These are phyloP conservation scores for Macropus fuliginosus DNA, from an alignment of 2,797 vertebrate species.

Conservation along the genomic window DNA sequence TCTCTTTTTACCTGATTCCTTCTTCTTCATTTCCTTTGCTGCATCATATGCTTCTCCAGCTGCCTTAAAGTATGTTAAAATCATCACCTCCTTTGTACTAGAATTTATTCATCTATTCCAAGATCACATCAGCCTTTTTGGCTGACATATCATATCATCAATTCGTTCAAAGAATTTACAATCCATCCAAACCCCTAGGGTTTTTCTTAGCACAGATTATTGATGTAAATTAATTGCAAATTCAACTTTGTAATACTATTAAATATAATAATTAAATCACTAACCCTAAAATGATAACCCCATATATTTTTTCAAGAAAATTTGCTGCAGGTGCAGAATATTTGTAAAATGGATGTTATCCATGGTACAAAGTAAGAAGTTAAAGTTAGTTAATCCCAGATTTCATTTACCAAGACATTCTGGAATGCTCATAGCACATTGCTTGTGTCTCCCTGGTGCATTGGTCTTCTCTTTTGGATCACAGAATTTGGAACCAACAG, in stretches of 20 bases:
- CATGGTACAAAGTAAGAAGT: background rate
- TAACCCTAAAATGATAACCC: background rate
- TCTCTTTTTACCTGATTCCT: background rate
- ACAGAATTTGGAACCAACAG: background rate
- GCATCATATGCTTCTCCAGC: background rate
- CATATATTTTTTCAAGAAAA: background rate
- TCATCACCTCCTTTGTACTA: background rate
- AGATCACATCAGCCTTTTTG: background rate
- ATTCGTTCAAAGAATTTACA: background rate
- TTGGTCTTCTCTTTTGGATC: background rate
- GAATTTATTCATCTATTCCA: background rate
- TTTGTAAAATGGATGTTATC: background rate
- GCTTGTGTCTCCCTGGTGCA: background rate
- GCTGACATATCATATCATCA: background rate
- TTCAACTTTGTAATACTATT: background rate
- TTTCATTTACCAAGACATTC: background rate
- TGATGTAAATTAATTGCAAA: background rate
- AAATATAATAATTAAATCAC: background rate
- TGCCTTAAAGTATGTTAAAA: background rate
- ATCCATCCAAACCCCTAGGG: background rate
- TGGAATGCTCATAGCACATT: background rate
- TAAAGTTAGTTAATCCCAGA: background rate
- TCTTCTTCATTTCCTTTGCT: background rate
- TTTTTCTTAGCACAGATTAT: background rate
- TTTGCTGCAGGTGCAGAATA: background rate